Percentiles rank a stretch among this genome's conserved stretches.
phyloP scores from a whole-genome alignment of 2,797 vertebrate genomes.

The Picus viridis region DNA sequence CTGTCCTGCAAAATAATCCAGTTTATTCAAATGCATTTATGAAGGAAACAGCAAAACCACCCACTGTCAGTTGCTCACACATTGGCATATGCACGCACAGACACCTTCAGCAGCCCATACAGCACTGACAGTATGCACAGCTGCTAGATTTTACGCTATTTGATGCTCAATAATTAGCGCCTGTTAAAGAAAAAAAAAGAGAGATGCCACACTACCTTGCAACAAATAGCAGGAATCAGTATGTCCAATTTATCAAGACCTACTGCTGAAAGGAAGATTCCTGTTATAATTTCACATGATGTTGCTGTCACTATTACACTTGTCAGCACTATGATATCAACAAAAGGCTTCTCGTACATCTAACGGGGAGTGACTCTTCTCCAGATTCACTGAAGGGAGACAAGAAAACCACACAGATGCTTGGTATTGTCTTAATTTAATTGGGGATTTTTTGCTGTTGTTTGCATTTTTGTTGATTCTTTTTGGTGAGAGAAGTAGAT shows the following conservation, averaged over 20 bases:
- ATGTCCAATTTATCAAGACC: conserved; percentile 74
- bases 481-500: background rate
- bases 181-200: conserved; percentile 75
- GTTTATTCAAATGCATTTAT: conserved; percentile 61
- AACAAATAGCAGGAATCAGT: conserved; percentile 75
- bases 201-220: conserved; percentile 62
- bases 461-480: background rate
- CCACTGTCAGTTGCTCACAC: conserved; percentile 83
- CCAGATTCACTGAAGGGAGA: conserved; percentile 31
- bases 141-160: conserved; percentile 88
- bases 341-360: conserved; percentile 73
- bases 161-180: conserved; percentile 92
- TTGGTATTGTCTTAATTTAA: conserved; percentile 40
- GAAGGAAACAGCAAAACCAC: conserved; percentile 77
- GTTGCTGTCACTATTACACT: conserved; percentile 86
- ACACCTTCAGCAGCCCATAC: conserved; percentile 84
- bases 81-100: conserved; percentile 72
- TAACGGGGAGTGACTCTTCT: conserved; percentile 73
- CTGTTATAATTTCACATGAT: conserved; percentile 81
- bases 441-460: background rate
- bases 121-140: conserved; percentile 86
- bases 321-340: conserved; percentile 85
- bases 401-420: conserved; percentile 27
- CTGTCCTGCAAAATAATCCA: conserved; percentile 29
- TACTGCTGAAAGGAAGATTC: conserved; percentile 77